Conservation (phyloP, 2,113 vertebrate genomes). For the Paratilapia polleni region DNA sequence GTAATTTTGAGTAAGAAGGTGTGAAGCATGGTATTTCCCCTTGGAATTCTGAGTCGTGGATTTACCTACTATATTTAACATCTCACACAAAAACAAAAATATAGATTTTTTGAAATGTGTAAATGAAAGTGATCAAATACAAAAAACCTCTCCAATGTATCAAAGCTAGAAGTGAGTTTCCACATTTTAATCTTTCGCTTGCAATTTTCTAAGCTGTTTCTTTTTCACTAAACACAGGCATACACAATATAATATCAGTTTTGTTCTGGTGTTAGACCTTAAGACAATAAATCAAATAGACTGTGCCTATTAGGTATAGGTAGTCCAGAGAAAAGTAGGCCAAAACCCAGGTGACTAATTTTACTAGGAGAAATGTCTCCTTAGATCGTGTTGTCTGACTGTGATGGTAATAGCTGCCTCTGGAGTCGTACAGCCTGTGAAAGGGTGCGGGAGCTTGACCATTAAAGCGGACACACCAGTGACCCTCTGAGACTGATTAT, state of each 20-base stretch:
- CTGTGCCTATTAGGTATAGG: background rate
- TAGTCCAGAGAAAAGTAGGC: constrained; percentile 22
- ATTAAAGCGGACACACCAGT: constrained; percentile 26
- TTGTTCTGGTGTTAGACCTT: background rate
- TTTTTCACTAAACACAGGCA: background rate
- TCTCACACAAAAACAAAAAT: too few species aligned
- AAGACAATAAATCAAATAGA: background rate
- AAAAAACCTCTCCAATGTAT: background rate
- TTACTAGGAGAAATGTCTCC: background rate
- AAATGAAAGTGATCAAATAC: background rate
- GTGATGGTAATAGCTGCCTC: background rate
- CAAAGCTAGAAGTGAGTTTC: background rate
- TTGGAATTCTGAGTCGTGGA: background rate
- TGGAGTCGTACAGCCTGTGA: background rate
- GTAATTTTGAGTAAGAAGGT: too few species aligned
- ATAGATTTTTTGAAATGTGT: background rate
- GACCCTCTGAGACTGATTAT: constrained; percentile 25
- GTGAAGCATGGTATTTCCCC: background rate
- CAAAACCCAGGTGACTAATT: constrained; percentile 33
- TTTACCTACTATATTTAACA: too few species aligned
- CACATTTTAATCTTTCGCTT: background rate
- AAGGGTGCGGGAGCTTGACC: constrained; percentile 14
- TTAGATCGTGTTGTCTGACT: background rate
- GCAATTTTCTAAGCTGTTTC: background rate
- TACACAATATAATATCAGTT: background rate